Evolutionary conservation across 2,113 vertebrate genomes (phyloP).

Genomic region (Rhineura floridana): DNA sequence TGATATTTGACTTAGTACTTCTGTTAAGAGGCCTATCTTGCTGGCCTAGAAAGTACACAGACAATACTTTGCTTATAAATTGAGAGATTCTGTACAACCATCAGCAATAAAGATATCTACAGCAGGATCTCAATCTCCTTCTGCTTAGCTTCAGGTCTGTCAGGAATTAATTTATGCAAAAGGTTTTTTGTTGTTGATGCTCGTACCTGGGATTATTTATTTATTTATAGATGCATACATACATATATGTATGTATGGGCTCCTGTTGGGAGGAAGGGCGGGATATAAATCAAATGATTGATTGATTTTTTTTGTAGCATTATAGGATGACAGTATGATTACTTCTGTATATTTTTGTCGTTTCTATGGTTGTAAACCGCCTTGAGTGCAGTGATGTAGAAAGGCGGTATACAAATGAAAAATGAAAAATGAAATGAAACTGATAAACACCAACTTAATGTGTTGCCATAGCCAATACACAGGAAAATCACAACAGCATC

Average conservation of each 20-base stretch:
- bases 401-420: no score
- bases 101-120: background rate
- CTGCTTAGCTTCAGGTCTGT: background rate
- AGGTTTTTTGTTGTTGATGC: background rate
- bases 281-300: no score
- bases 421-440: no score
- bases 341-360: no score
- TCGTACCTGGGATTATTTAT: background rate
- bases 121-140: background rate
- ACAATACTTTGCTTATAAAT: background rate
- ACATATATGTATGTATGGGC: no score
- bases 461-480: accelerated
- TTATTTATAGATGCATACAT: no score
- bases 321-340: no score
- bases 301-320: no score
- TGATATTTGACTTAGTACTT: background rate
- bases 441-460: background rate
- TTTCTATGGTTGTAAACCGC: no score
- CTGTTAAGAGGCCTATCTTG: background rate
- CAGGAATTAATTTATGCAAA: background rate
- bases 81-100: background rate
- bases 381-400: no score
- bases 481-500: background rate
- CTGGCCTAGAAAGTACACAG: background rate
- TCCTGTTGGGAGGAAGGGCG: no score